Evolutionary conservation across 2,888 invertebrate species (phyloP).

Genomic region (Pollenia amentaria): DNA sequence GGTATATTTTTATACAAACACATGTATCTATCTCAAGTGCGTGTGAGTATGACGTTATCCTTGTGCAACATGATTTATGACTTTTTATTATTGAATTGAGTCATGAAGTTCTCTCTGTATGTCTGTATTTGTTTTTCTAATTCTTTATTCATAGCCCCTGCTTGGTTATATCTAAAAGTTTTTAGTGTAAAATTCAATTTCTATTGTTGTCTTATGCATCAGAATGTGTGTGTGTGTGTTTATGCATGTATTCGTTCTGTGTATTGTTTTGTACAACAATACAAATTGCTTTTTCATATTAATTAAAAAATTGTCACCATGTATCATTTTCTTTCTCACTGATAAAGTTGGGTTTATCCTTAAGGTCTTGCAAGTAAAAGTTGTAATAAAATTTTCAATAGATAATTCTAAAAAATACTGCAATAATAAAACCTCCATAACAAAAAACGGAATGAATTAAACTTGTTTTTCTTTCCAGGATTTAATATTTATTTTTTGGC

Average conservation of each 20-base stretch:
- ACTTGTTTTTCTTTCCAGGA: neutral
- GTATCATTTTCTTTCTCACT: neutral
- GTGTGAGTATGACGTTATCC: constrained; percentile 35
- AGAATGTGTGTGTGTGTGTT: neutral
- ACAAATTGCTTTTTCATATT: constrained; percentile 23
- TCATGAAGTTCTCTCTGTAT: constrained; percentile 33
- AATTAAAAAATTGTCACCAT: constrained; percentile 42
- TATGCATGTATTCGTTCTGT: neutral
- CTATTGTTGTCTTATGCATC: constrained; percentile 2
- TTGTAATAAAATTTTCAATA: neutral
- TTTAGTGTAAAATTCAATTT: constrained; percentile 10
- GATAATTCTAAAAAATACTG: too few species aligned
- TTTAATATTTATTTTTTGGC: neutral
- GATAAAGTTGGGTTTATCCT: neutral
- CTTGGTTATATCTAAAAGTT: neutral
- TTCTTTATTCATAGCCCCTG: neutral
- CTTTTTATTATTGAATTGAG: constrained; percentile 45
- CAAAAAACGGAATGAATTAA: neutral
- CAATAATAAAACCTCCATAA: neutral
- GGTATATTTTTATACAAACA: neutral
- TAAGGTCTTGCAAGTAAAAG: neutral
- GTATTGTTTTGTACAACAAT: neutral
- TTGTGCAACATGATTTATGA: constrained; percentile 41
- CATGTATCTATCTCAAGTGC: neutral
- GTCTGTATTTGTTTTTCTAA: neutral